Evolutionary conservation across 2,113 vertebrate species (phyloP), one percentile per base, ranked within the genome.

Genomic region (Pterocles orientalis): DNA sequence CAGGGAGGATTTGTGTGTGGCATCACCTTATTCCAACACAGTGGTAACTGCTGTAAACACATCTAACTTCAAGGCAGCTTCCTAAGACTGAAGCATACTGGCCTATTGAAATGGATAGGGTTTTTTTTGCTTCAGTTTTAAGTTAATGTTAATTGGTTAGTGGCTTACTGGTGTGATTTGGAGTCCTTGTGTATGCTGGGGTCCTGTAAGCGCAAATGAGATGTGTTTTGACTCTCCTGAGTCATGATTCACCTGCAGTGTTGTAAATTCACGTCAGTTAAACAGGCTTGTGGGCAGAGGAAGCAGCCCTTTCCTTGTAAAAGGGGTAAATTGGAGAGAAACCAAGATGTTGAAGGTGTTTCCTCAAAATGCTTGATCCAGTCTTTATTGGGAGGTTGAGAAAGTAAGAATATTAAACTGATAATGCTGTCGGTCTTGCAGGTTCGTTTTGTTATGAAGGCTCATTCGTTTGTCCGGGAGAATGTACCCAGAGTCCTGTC

Each of bases 361-460:
- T 20, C 34, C 82, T 34, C 61, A 45, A 72, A 69, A 45, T 48
- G 29, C 56, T 87, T 57, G n/a, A n/a, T 29, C 4, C 17, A 16
- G 18, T 69, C 62, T 45, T 79, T 39, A 17, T 45, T 88, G 41
- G 24, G 18, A 86, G 39, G 64, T 1, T 82, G 36, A 8, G 51
- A 33, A 87, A 88, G 31, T 18, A 33, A 39, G n/a, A 62, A 31
- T 21, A 45, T 75, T 94, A 25, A 88, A 54, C 7, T 69, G 69
- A 25, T 39, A 15, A 15, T 12, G 47, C 29, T 56, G 18, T 75
- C n/a, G 57, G 50, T 48, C 31, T 83, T 80, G 13, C 97, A 99
- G 99, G 98, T 99, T 62, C 99, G 99, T 36, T 96, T 99, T 13
- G 91, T 99, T 84, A 99, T 99, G 99, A 99, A 99, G 97, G 97